Conservation (phyloP, 1,140 invertebrate species). For the Nasonia longicornis region DNA sequence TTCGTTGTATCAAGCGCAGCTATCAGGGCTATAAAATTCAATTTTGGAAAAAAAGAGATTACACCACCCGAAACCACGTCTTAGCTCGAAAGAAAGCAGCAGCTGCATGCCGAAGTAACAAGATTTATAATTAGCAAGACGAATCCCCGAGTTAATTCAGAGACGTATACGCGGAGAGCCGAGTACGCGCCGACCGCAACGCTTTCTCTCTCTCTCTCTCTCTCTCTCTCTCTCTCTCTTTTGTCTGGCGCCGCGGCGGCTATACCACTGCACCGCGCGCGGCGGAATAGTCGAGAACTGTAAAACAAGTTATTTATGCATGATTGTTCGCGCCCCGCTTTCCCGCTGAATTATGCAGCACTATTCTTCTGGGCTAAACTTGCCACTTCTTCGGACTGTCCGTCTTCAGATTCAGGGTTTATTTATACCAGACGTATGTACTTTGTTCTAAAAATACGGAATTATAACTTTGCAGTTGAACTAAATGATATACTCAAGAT, state of each 20-base stretch:
- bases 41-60: too few relatives aligned
- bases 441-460: too few relatives aligned
- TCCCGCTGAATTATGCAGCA: constrained; percentile 23
- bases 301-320: constrained; percentile 46
- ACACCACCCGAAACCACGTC: not conserved
- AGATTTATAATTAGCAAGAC: constrained; percentile 46
- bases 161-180: not conserved
- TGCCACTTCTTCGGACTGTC: constrained; percentile 11
- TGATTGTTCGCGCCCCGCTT: constrained; percentile 40
- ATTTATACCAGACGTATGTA: too few relatives aligned
- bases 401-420: not conserved
- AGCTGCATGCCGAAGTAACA: constrained; percentile 7
- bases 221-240: constrained; percentile 5
- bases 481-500: too few relatives aligned
- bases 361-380: constrained; percentile 16
- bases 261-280: not conserved
- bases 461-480: too few relatives aligned
- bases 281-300: constrained; percentile 27
- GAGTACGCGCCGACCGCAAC: constrained; percentile 20
- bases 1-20: not conserved
- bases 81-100: constrained; percentile 15
- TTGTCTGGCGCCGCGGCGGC: not conserved
- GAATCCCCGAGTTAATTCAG: constrained; percentile 43
- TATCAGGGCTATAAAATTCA: too few relatives aligned
- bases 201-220: constrained; percentile 4